Conservation (phyloP, 2,797 vertebrate species). For the Coccyzus lansbergi region DNA sequence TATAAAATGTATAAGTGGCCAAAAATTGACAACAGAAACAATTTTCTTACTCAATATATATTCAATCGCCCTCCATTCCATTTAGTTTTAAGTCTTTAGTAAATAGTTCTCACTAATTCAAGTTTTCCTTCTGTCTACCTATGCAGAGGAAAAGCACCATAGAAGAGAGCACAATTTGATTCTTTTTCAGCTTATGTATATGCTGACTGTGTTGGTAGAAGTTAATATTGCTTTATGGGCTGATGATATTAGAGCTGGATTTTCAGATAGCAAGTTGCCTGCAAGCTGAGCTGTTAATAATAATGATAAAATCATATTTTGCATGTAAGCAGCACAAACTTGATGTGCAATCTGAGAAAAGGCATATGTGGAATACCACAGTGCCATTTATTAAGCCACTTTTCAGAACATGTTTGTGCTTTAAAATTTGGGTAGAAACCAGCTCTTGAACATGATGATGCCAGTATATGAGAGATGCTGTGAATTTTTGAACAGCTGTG, state of each 20-base stretch:
- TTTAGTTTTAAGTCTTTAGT: not conserved
- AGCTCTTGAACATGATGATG: fast-evolving
- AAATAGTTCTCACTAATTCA: not conserved
- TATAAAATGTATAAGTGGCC: not conserved
- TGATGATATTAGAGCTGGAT: not conserved
- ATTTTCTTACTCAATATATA: not conserved
- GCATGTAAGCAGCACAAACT: not conserved
- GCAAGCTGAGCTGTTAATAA: not conserved
- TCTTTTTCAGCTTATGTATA: not conserved
- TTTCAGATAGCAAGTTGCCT: not conserved
- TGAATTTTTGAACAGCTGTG: not conserved
- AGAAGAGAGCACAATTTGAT: not conserved
- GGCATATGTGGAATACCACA: not conserved
- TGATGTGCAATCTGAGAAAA: not conserved
- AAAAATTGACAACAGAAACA: not conserved
- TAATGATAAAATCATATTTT: not conserved
- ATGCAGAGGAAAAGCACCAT: not conserved
- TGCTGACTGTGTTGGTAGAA: not conserved
- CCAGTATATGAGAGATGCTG: not conserved
- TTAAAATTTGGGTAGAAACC: not conserved
- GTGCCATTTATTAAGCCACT: not conserved
- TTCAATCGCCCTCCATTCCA: not conserved
- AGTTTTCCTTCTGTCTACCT: not conserved
- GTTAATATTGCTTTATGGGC: not conserved
- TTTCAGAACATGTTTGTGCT: not conserved